Conservation (phyloP, 2,797 vertebrate species). For the Atherinosoma microstoma region DNA sequence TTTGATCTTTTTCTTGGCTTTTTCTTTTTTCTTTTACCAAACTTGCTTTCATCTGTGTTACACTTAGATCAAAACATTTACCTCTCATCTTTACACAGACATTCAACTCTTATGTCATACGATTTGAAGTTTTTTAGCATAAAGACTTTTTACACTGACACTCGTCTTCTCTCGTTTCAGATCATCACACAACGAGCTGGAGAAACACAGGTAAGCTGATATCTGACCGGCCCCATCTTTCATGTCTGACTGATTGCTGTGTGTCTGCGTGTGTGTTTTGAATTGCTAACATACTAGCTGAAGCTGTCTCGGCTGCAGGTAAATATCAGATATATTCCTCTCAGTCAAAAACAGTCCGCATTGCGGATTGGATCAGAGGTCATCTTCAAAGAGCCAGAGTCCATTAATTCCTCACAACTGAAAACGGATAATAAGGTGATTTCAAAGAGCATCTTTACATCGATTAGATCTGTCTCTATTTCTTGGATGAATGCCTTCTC, state of each 20-base stretch:
- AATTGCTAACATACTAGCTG: slow-evolving; percentile 10
- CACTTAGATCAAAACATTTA: slow-evolving; percentile 35
- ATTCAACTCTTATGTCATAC: slow-evolving; percentile 12
- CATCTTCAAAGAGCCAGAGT: slow-evolving; percentile 47
- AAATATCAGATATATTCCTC: slow-evolving; percentile 24
- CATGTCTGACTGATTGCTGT: slow-evolving; percentile 21
- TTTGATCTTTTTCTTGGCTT: slow-evolving; percentile 31
- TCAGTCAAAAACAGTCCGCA: slow-evolving; percentile 19
- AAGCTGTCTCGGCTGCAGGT: slow-evolving; percentile 14
- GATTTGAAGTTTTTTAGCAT: slow-evolving; percentile 19
- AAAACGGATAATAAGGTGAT: slow-evolving; percentile 54
- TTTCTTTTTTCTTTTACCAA: slow-evolving; percentile 10
- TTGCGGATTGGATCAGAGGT: slow-evolving; percentile 23
- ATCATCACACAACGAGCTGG: slow-evolving; percentile 97
- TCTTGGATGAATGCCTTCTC: slow-evolving; percentile 53
- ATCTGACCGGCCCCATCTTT: slow-evolving; percentile 6
- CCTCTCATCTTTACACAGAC: background rate
- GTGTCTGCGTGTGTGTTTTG: slow-evolving; percentile 4
- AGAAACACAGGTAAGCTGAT: slow-evolving; percentile 97
- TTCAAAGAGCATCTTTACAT: slow-evolving; percentile 55
- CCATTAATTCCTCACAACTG: slow-evolving; percentile 49
- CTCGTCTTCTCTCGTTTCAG: slow-evolving; percentile 73
- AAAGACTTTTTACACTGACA: slow-evolving; percentile 1
- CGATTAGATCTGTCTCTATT: slow-evolving; percentile 60
- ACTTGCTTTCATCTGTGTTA: slow-evolving; percentile 34